Percentiles rank a stretch among this genome's conserved stretches.
phyloP scores from a whole-genome alignment of 1,140 invertebrate genomes.

The Sinella curviseta region DNA sequence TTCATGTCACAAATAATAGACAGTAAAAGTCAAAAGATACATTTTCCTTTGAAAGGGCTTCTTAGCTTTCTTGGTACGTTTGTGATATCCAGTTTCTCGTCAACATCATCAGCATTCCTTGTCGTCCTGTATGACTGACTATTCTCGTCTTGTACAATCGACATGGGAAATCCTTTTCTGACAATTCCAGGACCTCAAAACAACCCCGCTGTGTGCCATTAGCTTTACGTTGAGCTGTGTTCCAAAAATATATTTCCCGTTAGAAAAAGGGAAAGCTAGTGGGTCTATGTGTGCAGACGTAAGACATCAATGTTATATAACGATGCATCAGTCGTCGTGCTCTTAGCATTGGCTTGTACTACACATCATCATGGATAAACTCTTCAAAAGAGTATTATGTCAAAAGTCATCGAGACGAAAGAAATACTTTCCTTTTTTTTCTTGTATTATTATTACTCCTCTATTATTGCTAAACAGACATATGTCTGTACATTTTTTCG shows the following conservation, averaged over 20 bases:
- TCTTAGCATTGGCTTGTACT: no score
- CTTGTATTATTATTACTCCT: background rate
- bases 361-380: constrained; percentile 11
- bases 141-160: constrained; percentile 3
- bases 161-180: constrained; percentile 25
- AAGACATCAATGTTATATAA: background rate
- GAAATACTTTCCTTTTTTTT: background rate
- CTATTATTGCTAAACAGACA: background rate
- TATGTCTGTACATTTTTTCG: background rate
- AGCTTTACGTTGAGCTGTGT: constrained; percentile 13
- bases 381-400: constrained; percentile 26
- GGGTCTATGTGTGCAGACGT: background rate
- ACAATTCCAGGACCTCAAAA: constrained; percentile 25
- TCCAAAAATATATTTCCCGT: background rate
- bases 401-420: constrained; percentile 17
- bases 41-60: background rate
- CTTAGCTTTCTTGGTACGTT: background rate
- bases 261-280: background rate
- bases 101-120: background rate
- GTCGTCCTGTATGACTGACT: no score
- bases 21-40: background rate
- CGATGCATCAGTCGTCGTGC: background rate
- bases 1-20: constrained; percentile 19
- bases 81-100: background rate
- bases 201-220: constrained; percentile 25